A percentile compares a stretch with the other conserved stretches of the same genome.
Evolutionary conservation across 2,888 invertebrate species (phyloP).

Genomic region (Melieria omissa): DNA sequence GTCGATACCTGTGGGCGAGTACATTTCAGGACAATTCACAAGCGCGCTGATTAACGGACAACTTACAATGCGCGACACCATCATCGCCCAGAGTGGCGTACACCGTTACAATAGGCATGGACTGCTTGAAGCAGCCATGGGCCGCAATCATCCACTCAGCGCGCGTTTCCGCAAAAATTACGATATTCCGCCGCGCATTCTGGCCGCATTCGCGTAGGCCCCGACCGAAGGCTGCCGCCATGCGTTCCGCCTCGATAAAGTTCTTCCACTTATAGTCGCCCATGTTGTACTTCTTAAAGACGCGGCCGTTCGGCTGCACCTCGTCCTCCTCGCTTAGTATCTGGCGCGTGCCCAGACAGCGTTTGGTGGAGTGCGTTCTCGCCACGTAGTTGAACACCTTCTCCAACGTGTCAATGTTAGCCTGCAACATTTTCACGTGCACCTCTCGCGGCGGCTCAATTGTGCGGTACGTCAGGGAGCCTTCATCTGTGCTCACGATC

Average conservation of each 20-base stretch:
- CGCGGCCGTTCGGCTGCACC: slow-evolving; percentile 89
- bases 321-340: slow-evolving; percentile 95
- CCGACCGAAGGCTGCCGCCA: slow-evolving; percentile 82
- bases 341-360: slow-evolving; percentile 89
- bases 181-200: slow-evolving; percentile 79
- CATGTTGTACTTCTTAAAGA: slow-evolving; percentile 97
- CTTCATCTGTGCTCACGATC: slow-evolving; percentile 73
- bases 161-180: slow-evolving; percentile 96
- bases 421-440: slow-evolving; percentile 79
- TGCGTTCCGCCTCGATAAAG: slow-evolving; percentile 78
- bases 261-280: slow-evolving; percentile 93
- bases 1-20: slow-evolving; percentile 73
- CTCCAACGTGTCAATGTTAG: slow-evolving; percentile 84
- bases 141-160: slow-evolving; percentile 98
- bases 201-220: slow-evolving; percentile 86
- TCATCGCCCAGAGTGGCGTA: slow-evolving; percentile 98
- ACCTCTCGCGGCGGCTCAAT: slow-evolving; percentile 76
- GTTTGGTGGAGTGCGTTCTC: slow-evolving; percentile 77
- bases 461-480: slow-evolving; percentile 79
- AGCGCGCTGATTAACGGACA: not conserved
- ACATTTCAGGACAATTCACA: not conserved
- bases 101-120: slow-evolving; percentile 94
- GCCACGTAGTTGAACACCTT: slow-evolving; percentile 85
- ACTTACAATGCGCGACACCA: slow-evolving; percentile 88
- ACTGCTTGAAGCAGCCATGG: slow-evolving; percentile 95